Percentiles rank a stretch among this genome's conserved stretches.
phyloP scores from a whole-genome alignment of 2,888 invertebrate genomes.

The Sphinx pinastri region DNA sequence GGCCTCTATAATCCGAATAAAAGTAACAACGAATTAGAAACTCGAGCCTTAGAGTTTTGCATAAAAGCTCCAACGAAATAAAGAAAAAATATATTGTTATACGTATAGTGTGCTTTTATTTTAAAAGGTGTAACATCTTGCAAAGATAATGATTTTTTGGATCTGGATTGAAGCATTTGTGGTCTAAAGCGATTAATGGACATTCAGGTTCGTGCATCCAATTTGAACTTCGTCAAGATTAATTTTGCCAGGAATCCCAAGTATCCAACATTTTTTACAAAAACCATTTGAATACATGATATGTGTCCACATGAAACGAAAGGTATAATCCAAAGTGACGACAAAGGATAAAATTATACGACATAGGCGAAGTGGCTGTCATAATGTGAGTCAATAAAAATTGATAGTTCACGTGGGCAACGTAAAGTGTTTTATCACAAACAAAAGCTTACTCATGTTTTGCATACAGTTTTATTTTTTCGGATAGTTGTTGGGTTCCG shows the following conservation, averaged over 20 bases:
- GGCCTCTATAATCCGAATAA: conserved; percentile 1
- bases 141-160: no score
- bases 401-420: conserved; percentile 1
- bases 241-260: no score
- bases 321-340: not conserved
- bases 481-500: conserved; percentile 1
- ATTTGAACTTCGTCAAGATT: no score
- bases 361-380: not conserved
- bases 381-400: conserved; percentile 12
- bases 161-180: no score
- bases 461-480: conserved; percentile 20
- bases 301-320: not conserved
- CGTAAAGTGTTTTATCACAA: conserved; percentile 7
- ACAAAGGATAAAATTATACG: conserved; percentile 6
- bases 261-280: no score
- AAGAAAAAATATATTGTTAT: no score
- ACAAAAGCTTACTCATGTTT: conserved; percentile 20
- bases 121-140: no score
- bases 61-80: not conserved
- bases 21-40: conserved; percentile 13
- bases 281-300: no score
- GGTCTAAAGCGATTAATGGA: no score
- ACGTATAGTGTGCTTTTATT: no score
- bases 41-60: not conserved
- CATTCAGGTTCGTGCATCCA: no score